phyloP scores from a whole-genome alignment of 1,140 invertebrate genomes.

The Pseudomyrmex cubaensis region DNA sequence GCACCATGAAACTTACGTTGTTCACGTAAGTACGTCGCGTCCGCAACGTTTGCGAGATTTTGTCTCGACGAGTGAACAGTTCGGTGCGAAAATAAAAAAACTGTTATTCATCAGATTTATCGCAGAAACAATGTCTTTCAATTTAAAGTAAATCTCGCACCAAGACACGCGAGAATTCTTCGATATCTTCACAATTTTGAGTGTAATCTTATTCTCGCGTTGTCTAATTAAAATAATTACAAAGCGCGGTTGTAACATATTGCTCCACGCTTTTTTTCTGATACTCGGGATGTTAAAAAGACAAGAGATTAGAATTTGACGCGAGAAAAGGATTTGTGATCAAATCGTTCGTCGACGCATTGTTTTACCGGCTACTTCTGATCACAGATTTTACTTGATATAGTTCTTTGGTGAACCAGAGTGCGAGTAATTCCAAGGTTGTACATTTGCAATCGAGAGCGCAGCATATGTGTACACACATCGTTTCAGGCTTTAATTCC shows the following conservation, averaged over 20 bases:
- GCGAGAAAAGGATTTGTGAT: neutral
- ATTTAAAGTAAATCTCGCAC: neutral
- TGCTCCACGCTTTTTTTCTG: neutral
- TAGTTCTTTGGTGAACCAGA: constrained; percentile 12
- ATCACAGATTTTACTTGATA: neutral
- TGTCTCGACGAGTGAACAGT: neutral
- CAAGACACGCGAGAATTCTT: too few species aligned
- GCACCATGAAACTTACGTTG: constrained; percentile 76
- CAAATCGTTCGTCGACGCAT: neutral
- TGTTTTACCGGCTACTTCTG: neutral
- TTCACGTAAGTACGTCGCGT: constrained; percentile 75
- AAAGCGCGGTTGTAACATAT: neutral
- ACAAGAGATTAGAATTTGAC: neutral
- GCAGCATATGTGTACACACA: neutral
- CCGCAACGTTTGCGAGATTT: neutral
- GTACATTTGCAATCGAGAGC: constrained; percentile 59
- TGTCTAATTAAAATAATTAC: too few species aligned
- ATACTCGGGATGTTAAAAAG: neutral
- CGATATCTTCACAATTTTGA: too few species aligned
- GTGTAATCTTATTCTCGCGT: too few species aligned
- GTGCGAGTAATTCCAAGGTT: constrained; percentile 53
- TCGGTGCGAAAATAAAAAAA: constrained; percentile 21
- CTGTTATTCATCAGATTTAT: neutral
- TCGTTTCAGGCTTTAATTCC: constrained; percentile 32
- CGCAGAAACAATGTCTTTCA: neutral